Percentiles rank a stretch among this genome's conserved stretches.
Conservation (phyloP, 2,888 invertebrate genomes). For the Drosophila tanythrix region DNA sequence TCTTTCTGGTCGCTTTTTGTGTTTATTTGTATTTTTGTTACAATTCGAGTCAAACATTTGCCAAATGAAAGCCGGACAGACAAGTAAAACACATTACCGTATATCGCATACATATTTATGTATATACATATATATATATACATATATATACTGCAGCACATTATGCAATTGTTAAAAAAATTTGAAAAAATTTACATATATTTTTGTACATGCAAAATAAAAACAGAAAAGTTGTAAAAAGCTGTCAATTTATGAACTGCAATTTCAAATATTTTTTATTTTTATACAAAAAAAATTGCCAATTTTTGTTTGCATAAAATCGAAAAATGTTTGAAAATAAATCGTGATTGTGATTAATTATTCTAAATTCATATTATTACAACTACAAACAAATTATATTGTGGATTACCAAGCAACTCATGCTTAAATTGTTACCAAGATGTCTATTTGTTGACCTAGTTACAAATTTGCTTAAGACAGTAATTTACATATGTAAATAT, state of each 20-base stretch:
- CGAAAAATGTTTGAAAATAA: neutral
- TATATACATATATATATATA: slow-evolving; percentile 2
- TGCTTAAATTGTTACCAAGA: neutral
- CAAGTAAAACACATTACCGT: slow-evolving; percentile 3
- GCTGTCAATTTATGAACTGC: slow-evolving; percentile 19
- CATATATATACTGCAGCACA: neutral
- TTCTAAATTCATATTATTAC: neutral
- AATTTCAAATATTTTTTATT: no score
- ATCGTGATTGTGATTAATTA: neutral
- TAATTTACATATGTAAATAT: neutral
- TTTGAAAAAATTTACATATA: neutral
- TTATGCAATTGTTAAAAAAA: slow-evolving; percentile 41
- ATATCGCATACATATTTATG: neutral
- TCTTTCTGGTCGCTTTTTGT: neutral
- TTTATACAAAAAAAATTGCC: neutral
- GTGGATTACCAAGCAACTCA: neutral
- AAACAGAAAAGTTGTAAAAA: slow-evolving; percentile 12
- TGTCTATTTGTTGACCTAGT: neutral
- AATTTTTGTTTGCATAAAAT: neutral
- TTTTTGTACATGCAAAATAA: neutral
- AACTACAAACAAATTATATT: neutral
- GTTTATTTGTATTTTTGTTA: slow-evolving; percentile 27
- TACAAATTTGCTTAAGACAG: neutral
- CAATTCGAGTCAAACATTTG: slow-evolving; percentile 48
- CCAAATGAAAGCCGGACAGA: slow-evolving; percentile 33